Percentiles rank a stretch among this genome's conserved stretches.
Evolutionary conservation across 2,113 vertebrate species (phyloP).

Genomic region (Oceanodroma tethys): DNA sequence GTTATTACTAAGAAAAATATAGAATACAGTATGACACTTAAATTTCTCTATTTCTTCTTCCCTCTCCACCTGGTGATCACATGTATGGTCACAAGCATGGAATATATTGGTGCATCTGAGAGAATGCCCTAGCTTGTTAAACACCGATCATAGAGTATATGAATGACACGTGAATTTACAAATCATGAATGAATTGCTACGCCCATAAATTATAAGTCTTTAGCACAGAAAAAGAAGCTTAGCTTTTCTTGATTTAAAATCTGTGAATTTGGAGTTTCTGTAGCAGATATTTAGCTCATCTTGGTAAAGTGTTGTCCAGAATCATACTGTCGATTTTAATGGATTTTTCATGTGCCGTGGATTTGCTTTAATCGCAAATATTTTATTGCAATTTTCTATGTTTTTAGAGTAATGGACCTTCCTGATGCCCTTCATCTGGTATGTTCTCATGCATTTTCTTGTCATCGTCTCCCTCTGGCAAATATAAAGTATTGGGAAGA

Average conservation of each 20-base stretch:
- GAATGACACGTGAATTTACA: neutral
- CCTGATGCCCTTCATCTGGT: neutral
- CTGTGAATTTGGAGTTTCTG: neutral
- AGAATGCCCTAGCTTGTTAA: neutral
- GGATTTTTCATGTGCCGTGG: neutral
- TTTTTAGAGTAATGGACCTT: neutral
- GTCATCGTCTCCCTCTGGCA: neutral
- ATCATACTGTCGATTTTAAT: neutral
- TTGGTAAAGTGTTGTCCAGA: neutral
- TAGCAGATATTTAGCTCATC: neutral
- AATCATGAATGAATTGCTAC: neutral
- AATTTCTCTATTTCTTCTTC: neutral
- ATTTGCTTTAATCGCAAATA: neutral
- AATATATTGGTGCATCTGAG: neutral
- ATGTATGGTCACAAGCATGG: neutral
- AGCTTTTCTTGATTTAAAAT: neutral
- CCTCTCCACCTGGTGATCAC: neutral
- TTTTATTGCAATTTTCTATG: neutral
- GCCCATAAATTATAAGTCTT: neutral
- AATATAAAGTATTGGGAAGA: neutral
- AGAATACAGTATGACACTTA: neutral
- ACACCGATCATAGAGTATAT: no score
- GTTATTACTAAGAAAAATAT: neutral
- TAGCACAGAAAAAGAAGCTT: neutral
- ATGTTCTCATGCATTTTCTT: neutral